Evolutionary conservation across 2,888 invertebrate genomes (phyloP).

Genomic region (Drosophila neotestacea): DNA sequence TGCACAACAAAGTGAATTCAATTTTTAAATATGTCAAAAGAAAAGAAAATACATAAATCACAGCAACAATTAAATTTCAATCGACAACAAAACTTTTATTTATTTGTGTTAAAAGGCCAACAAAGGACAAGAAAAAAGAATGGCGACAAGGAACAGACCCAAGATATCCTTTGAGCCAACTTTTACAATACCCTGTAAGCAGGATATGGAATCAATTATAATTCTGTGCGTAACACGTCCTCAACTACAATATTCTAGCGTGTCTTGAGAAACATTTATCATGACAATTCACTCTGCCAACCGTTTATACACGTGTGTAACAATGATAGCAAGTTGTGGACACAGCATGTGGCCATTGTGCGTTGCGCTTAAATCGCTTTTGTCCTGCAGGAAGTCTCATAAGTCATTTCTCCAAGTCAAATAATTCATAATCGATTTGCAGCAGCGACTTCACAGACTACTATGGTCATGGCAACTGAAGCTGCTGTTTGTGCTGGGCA

Average conservation of each 20-base stretch:
- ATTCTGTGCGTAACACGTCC: slow-evolving; percentile 16
- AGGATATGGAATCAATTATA: neutral
- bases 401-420: slow-evolving; percentile 82
- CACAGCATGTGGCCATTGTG: slow-evolving; percentile 61
- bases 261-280: slow-evolving; percentile 30
- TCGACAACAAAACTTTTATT: slow-evolving; percentile 49
- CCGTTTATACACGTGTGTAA: slow-evolving; percentile 27
- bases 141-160: neutral
- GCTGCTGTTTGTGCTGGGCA: slow-evolving; percentile 40
- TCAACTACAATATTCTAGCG: slow-evolving; percentile 15
- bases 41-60: slow-evolving; percentile 60
- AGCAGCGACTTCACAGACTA: slow-evolving; percentile 17
- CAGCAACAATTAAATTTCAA: slow-evolving; percentile 56
- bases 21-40: slow-evolving; percentile 38
- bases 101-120: slow-evolving; percentile 63
- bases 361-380: slow-evolving; percentile 41
- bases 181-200: slow-evolving; percentile 27
- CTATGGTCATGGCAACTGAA: neutral
- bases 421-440: slow-evolving; percentile 83
- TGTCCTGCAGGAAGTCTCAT: slow-evolving; percentile 71
- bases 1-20: slow-evolving; percentile 46
- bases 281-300: slow-evolving; percentile 23
- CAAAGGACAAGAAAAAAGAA: slow-evolving; percentile 21
- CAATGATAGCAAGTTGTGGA: slow-evolving; percentile 60
- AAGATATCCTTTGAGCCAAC: slow-evolving; percentile 4